A percentile compares a stretch with the other conserved stretches of the same genome.
These are phyloP conservation scores for Apis laboriosa DNA, from an alignment of 1,140 invertebrate species.

Conservation along the genomic window DNA sequence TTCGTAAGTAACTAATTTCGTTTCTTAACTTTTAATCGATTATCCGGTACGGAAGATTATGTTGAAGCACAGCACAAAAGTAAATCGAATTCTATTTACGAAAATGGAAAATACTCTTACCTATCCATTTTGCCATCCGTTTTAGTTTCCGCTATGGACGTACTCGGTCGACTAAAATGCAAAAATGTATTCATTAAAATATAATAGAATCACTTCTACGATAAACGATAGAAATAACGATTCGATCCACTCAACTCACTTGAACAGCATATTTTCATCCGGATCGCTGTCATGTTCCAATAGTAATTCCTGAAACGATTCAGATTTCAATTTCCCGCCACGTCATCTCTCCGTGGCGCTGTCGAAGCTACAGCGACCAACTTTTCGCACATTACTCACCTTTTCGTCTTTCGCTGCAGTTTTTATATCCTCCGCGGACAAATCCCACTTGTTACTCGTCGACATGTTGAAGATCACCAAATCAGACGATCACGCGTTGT, in stretches of 20 bases:
- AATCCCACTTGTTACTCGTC: slow-evolving; percentile 54
- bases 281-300: slow-evolving; percentile 76
- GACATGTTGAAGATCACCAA: slow-evolving; percentile 43
- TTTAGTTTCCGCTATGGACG: slow-evolving; percentile 64
- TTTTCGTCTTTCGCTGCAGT: slow-evolving; percentile 72
- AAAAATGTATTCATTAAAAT: slow-evolving; percentile 5
- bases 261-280: slow-evolving; percentile 74
- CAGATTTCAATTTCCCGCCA: slow-evolving; percentile 44
- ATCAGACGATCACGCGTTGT: background rate
- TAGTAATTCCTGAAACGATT: slow-evolving; percentile 68
- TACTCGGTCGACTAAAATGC: slow-evolving; percentile 65
- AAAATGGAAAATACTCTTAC: slow-evolving; percentile 51
- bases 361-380: background rate
- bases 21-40: background rate
- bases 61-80: background rate
- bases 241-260: slow-evolving; percentile 58
- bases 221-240: background rate
- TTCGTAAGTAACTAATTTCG: background rate
- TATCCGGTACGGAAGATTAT: background rate
- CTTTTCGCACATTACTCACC: slow-evolving; percentile 57
- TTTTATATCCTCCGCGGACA: slow-evolving; percentile 69
- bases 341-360: background rate
- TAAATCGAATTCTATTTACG: background rate
- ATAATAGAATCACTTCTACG: background rate
- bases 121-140: slow-evolving; percentile 73